Evolutionary conservation across 2,888 invertebrate genomes (phyloP).

Genomic region (Cheilosia grossa): DNA sequence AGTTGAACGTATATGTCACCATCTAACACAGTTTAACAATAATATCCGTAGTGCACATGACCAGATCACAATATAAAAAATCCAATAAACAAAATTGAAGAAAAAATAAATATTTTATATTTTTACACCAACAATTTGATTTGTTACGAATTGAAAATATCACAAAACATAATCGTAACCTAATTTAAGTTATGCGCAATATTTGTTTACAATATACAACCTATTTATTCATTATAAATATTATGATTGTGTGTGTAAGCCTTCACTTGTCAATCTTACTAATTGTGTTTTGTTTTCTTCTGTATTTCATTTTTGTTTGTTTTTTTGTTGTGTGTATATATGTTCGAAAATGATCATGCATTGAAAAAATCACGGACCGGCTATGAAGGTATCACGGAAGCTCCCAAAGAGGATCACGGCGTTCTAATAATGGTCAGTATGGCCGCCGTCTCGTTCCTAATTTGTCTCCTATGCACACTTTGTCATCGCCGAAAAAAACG

Average conservation of each 20-base stretch:
- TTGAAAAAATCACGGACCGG: constrained; percentile 30
- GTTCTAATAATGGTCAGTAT: constrained; percentile 84
- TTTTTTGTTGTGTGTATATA: background rate
- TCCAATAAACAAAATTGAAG: constrained; percentile 4
- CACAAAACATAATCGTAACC: constrained; percentile 65
- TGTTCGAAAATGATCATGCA: constrained; percentile 45
- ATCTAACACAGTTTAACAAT: constrained; percentile 41
- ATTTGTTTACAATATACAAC: constrained; percentile 49
- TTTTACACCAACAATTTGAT: constrained; percentile 37
- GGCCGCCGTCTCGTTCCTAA: constrained; percentile 84
- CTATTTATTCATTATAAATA: constrained; percentile 34
- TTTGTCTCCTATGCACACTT: constrained; percentile 84
- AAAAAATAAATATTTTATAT: background rate
- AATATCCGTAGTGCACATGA: constrained; percentile 47
- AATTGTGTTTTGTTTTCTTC: constrained; percentile 42
- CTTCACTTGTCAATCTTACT: constrained; percentile 33
- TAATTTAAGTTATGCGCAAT: constrained; percentile 60
- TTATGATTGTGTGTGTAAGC: constrained; percentile 20
- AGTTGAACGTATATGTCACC: constrained; percentile 19
- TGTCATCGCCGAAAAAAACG: constrained; percentile 84
- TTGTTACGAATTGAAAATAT: constrained; percentile 60
- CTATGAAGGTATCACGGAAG: constrained; percentile 82
- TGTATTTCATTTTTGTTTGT: constrained; percentile 29
- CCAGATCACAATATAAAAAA: constrained; percentile 30
- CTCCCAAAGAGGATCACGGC: constrained; percentile 84